Base-by-base conservation (phyloP, 2,888 invertebrate genomes). In the Spisula subtruncata region DNA sequence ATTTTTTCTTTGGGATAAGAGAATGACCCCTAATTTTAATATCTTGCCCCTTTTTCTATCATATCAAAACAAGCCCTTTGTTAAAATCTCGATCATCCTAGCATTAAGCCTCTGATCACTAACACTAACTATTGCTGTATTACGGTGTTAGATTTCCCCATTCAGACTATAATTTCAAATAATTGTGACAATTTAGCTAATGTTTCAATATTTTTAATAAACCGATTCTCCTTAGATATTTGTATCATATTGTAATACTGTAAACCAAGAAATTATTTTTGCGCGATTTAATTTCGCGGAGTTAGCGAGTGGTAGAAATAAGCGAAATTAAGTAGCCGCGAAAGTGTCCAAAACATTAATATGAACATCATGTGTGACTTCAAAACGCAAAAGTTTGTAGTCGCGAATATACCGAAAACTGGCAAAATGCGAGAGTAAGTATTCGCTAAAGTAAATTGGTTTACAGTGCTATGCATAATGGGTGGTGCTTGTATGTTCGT, bases 131-230 rank as follows among this genome's bases (percentile, higher is more conserved):
- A 66, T 66, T n/a, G n/a, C 60, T 2, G n/a, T 66, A 66, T 25
- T 66, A 8, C 8, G n/a, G 25, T 66, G n/a, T 66, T 25, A 66
- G 25, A 25, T 66, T 66, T 25, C 60, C 60, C 12, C 60, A n/a
- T n/a, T n/a, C 60, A 4, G 25, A n/a, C 25, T n/a, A 25, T 66
- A 25, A 66, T 66, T 66, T 66, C 60, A 25, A 66, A n/a, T 66
- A 25, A 66, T 66, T 66, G n/a, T 66, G 60, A 66, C 60, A n/a
- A 66, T 66, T 66, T 66, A n/a, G 25, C 25, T 66, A 66, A 66
- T 66, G 60, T 66, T 25, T 66, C 60, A 66, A 66, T 66, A 66
- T 66, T 25, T 66, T 66, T 66, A 25, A 66, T 66, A 66, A 66
- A 66, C 60, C 60, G 25, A 56, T 56, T 56, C 60, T 66, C 25